Base-by-base conservation (phyloP, 2,113 vertebrate species). In the Scomber colias region DNA sequence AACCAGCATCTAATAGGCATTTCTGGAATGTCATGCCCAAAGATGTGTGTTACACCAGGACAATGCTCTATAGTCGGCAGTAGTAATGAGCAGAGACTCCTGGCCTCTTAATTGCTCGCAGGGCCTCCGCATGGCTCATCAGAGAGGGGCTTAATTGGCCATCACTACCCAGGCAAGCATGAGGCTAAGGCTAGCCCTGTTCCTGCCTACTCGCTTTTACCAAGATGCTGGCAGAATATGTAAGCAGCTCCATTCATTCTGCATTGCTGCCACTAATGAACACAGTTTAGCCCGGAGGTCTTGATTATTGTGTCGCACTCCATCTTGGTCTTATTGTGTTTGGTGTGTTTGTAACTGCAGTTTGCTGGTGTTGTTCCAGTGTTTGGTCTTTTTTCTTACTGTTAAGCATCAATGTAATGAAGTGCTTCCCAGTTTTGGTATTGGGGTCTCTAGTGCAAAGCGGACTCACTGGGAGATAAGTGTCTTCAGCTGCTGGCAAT, bases 71-170 rank as follows among this genome's bases (percentile, higher is more conserved):
- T 84, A 89, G 60, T 86, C 71, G 61, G 51, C 71, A 50, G 77
- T 75, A 55, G 85, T 93, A 94, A 95, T 93, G 87, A 94, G 90
- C 85, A 82, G 77, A 87, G 77, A 90, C 88, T 94, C 86, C 87
- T 84, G 79, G 84, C 84, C 72, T 75, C 79, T 91, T 95, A 94
- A 95, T 95, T 94, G 90, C 93, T 84, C 75, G 87, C 86, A 71
- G 61, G 85, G 88, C 81, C 77, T 64, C 45, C 89, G 92, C 82
- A 92, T 85, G 82, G 90, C 89, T 95, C 93, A 92, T 94, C 93
- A 93, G 89, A 92, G 89, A 91, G 82, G 71, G 78, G 82, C 88
- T 92, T 95, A 95, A 95, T 95, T 95, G 94, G 92, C 92, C 92
- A 93, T 94, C 92, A 91, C 93, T 91, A 88, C 85, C 84, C 92